phyloP scores from a whole-genome alignment of 2,888 invertebrate species.

The Coenonympha glycerion region DNA sequence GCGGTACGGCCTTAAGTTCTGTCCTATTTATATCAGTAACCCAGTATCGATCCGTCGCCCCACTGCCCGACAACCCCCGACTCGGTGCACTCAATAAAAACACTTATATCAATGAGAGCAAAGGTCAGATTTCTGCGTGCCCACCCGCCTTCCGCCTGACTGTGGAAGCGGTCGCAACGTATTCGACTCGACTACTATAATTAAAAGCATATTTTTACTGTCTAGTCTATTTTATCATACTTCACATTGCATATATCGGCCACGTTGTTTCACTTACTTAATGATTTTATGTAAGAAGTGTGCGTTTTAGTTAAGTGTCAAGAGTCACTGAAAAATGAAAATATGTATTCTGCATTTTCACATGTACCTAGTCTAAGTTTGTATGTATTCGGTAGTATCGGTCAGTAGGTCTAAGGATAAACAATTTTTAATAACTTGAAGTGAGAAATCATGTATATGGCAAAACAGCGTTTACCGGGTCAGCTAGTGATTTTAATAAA shows the following conservation, averaged over 20 bases:
- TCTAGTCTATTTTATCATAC: slow-evolving; percentile 13
- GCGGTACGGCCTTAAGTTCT: slow-evolving; percentile 53
- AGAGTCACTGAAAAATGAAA: no score
- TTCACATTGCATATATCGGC: slow-evolving; percentile 6
- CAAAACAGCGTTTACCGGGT: no score
- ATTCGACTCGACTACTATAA: slow-evolving; percentile 45
- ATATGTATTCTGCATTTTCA: no score
- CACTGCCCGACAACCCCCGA: slow-evolving; percentile 65
- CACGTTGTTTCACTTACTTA: no score
- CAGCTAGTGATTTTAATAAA: no score
- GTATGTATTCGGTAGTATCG: no score
- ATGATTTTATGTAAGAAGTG: no score
- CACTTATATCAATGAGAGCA: slow-evolving; percentile 39
- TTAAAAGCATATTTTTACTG: slow-evolving; percentile 29
- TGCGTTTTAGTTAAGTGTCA: no score
- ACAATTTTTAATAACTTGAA: no score
- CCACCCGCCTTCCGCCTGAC: slow-evolving; percentile 29
- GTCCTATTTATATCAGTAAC: slow-evolving; percentile 71
- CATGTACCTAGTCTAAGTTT: no score
- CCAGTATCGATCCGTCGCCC: slow-evolving; percentile 68
- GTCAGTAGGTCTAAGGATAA: no score
- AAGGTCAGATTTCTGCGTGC: slow-evolving; percentile 41
- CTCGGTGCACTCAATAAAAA: slow-evolving; percentile 43
- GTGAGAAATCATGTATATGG: no score
- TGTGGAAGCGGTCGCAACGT: slow-evolving; percentile 46